These are phyloP conservation scores for Acleris sparsana DNA, from an alignment of 2,888 invertebrate genomes.

Conservation along the genomic window DNA sequence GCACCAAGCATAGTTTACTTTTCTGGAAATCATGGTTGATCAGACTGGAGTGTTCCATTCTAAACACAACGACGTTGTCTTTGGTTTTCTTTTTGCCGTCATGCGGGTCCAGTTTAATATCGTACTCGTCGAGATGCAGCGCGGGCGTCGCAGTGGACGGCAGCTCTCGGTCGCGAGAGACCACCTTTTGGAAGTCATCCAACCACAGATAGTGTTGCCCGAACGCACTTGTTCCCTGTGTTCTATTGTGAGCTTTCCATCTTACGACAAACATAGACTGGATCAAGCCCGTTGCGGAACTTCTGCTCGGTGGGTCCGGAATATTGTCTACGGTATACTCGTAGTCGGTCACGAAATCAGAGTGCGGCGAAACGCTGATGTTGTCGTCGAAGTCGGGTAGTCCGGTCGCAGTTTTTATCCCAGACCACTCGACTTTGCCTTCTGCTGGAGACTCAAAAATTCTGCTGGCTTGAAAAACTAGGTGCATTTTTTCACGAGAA, in stretches of 20 bases:
- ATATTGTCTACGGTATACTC: slow-evolving; percentile 39
- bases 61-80: slow-evolving; percentile 82
- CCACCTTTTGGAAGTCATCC: slow-evolving; percentile 81
- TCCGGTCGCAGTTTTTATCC: slow-evolving; percentile 59
- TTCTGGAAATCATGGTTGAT: slow-evolving; percentile 85
- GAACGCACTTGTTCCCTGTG: slow-evolving; percentile 80
- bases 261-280: slow-evolving; percentile 75
- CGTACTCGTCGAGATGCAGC: slow-evolving; percentile 67
- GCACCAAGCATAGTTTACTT: slow-evolving; percentile 86
- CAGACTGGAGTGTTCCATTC: slow-evolving; percentile 82
- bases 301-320: slow-evolving; percentile 42
- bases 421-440: slow-evolving; percentile 60
- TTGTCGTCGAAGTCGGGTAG: slow-evolving; percentile 54
- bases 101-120: slow-evolving; percentile 51
- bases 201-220: slow-evolving; percentile 89
- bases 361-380: slow-evolving; percentile 54
- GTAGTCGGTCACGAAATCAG: slow-evolving; percentile 49
- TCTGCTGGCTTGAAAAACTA: slow-evolving; percentile 66
- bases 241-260: slow-evolving; percentile 84
- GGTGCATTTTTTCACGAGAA: slow-evolving; percentile 69
- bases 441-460: slow-evolving; percentile 52
- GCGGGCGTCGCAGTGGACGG: slow-evolving; percentile 60
- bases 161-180: slow-evolving; percentile 70
- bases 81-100: slow-evolving; percentile 60
- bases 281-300: slow-evolving; percentile 57